Conservation (phyloP, 2,888 invertebrate species). For the Ametastegia equiseti region DNA sequence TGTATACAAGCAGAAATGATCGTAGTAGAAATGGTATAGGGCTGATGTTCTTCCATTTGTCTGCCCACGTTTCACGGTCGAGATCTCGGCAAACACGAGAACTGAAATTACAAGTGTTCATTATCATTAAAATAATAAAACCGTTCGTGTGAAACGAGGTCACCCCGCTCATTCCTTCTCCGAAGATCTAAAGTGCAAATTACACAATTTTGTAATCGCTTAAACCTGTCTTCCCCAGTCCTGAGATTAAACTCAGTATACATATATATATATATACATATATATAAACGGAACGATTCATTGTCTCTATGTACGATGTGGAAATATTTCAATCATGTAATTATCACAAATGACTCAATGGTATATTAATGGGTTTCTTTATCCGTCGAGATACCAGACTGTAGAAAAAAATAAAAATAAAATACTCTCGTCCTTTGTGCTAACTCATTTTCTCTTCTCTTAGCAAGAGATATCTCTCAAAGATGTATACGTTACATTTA, state of each 20-base stretch:
- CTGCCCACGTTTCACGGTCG: slow-evolving; percentile 37
- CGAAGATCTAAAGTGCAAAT: slow-evolving; percentile 31
- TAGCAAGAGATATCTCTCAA: not conserved
- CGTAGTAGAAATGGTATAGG: slow-evolving; percentile 13
- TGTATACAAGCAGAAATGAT: slow-evolving; percentile 4
- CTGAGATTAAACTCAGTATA: slow-evolving; percentile 19
- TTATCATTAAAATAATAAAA: slow-evolving; percentile 44
- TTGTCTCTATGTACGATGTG: not conserved
- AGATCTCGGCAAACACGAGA: slow-evolving; percentile 37
- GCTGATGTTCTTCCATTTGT: slow-evolving; percentile 31
- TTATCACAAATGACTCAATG: not conserved
- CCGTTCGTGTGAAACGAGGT: slow-evolving; percentile 37
- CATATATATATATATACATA: too few relatives aligned
- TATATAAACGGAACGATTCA: slow-evolving; percentile 7
- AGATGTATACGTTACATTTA: slow-evolving; percentile 3
- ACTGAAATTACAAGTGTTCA: slow-evolving; percentile 34
- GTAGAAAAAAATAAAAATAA: too few relatives aligned
- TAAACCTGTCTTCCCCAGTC: not conserved
- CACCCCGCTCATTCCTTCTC: slow-evolving; percentile 4
- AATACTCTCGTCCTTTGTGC: not conserved
- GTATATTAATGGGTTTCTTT: not conserved
- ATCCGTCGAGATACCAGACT: not conserved
- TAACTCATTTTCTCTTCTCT: slow-evolving; percentile 4
- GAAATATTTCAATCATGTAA: not conserved
- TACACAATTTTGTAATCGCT: slow-evolving; percentile 36